These are phyloP conservation scores for Jacana jacana DNA, from an alignment of 2,113 vertebrate genomes.

Conservation along the genomic window DNA sequence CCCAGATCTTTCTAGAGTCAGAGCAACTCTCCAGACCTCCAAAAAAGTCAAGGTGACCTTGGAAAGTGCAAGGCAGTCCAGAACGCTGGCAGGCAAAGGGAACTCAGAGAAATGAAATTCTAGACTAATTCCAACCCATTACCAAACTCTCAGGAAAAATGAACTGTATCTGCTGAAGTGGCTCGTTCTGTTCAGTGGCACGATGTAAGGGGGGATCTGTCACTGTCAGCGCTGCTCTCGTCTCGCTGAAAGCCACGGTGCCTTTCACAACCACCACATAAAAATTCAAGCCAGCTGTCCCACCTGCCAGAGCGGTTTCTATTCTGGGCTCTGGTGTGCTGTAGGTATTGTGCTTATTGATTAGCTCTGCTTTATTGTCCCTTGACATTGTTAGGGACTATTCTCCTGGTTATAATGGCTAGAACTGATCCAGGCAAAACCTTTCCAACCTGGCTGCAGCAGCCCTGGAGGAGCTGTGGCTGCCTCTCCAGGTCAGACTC, in stretches of 20 bases:
- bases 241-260: slow-evolving; percentile 5
- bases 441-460: background rate
- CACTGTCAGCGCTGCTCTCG: slow-evolving; percentile 43
- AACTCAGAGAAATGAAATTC: background rate
- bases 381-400: background rate
- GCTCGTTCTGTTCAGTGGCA: slow-evolving; percentile 23
- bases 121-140: background rate
- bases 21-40: background rate
- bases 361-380: background rate
- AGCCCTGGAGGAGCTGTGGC: background rate
- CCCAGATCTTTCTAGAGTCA: background rate
- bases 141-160: background rate
- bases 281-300: slow-evolving; percentile 16
- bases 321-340: background rate
- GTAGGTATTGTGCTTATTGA: slow-evolving; percentile 4
- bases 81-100: background rate
- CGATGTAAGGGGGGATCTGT: slow-evolving; percentile 38
- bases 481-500: background rate
- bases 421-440: background rate
- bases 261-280: slow-evolving; percentile 25
- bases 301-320: background rate
- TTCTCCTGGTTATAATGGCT: background rate
- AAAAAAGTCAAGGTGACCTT: background rate
- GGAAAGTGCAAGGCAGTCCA: background rate
- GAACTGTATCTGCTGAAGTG: background rate